These are phyloP conservation scores for Oryzias dopingdopingensis DNA, from an alignment of 2,797 vertebrate genomes.

Conservation along the genomic window DNA sequence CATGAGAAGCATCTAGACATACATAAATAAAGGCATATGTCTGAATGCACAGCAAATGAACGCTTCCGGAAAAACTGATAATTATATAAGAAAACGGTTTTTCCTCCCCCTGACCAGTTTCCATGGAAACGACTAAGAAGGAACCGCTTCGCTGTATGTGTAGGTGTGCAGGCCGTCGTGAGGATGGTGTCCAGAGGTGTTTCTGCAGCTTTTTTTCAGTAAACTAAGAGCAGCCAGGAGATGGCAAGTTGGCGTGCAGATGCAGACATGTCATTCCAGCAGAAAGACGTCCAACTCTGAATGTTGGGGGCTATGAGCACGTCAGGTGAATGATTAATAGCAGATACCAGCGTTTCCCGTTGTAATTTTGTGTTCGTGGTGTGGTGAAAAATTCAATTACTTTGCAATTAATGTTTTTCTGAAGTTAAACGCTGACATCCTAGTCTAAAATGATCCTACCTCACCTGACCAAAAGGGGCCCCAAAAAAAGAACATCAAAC, in stretches of 20 bases:
- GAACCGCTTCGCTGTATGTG: conserved; percentile 59
- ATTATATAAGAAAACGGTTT: conserved; percentile 73
- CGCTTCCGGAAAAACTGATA: conserved; percentile 53
- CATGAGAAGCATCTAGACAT: neutral
- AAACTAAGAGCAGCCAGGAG: conserved; percentile 47
- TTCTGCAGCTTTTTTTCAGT: conserved; percentile 53
- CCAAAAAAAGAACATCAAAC: too few species aligned
- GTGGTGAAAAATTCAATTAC: neutral
- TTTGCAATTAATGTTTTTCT: too few species aligned
- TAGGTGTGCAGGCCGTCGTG: conserved; percentile 60
- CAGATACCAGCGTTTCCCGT: conserved; percentile 14
- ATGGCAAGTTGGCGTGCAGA: conserved; percentile 41
- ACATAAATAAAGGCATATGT: conserved; percentile 10
- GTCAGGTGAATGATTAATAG: conserved; percentile 41
- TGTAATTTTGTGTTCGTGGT: conserved; percentile 15
- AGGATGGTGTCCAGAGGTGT: conserved; percentile 61
- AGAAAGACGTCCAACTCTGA: conserved; percentile 31
- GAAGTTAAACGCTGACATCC: too few species aligned
- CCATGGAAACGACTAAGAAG: conserved; percentile 77
- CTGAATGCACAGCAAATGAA: conserved; percentile 45
- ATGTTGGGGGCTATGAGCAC: conserved; percentile 30
- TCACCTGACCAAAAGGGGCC: too few species aligned
- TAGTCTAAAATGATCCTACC: too few species aligned
- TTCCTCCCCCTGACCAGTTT: conserved; percentile 58
- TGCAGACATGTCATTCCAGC: conserved; percentile 38